Base-by-base conservation (phyloP, 2,888 invertebrate species). In the Chesias legatella region DNA sequence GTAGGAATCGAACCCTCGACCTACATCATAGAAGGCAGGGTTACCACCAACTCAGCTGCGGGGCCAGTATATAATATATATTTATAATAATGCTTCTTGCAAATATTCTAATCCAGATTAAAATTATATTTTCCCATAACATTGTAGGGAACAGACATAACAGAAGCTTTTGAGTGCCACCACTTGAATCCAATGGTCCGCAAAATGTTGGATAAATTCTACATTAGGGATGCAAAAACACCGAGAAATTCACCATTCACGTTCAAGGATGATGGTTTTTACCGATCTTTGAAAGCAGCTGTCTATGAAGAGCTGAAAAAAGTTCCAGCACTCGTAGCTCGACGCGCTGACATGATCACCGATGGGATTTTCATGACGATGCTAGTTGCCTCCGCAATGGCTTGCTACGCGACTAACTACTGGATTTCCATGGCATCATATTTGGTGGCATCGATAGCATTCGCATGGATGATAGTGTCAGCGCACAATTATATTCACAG, bases 401-500 rank as follows among this genome's bases (percentile, higher is more conserved):
- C 71, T 9, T 68, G 65, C 27, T 73, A 63, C 57, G 40, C 64
- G 6, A 53, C 61, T 13, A 63, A 72, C 35, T 59, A 53, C 53
- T 67, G 60, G 53, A 45, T 63, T n/a, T 60, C 56, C 0, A 67
- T 55, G 24, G 33, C 60, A 6, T 67, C 85, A 24, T 90, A 81
- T 29, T 34, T 79, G 7, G 24, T 91, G 13, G 88, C 91, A 10
- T 94, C 91, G 0, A 37, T 90, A 1, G 75, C 90, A 1, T 67
- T 94, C 1, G 81, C 90, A 0, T 90, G 92, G 85, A 80, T 90
- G 0, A 79, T 89, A 0, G 89, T 93, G 7, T 86, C 89, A 1
- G 90, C 92, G 0, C 95, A 95, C 67, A 95, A 95, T 68, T 95
- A 92, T 63, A 91, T 94, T 56, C 95, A 95, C 65, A 90, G 36